Percentiles rank a stretch among this genome's conserved stretches.
Conservation (phyloP, 2,888 invertebrate species). For the Parnassius orleans region DNA sequence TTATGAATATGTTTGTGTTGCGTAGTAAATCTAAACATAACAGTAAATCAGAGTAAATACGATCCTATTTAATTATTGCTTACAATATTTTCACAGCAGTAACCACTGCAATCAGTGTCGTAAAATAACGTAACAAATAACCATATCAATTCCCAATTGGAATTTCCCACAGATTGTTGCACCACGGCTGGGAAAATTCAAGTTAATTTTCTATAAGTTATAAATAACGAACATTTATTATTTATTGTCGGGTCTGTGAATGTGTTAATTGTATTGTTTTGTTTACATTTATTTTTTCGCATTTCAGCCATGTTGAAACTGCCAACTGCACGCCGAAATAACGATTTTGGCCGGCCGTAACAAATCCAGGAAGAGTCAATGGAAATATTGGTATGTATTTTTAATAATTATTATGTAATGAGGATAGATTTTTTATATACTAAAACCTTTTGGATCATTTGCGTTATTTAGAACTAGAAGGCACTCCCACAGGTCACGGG, state of each 20-base stretch:
- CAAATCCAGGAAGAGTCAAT: not conserved
- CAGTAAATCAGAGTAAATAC: not conserved
- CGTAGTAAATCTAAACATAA: not conserved
- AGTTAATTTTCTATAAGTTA: conserved; percentile 44
- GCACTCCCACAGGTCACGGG: conserved; percentile 65
- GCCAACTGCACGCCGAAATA: not conserved
- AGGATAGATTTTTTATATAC: conserved; percentile 1
- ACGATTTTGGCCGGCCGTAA: not conserved
- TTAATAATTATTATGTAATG: not conserved
- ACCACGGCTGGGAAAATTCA: conserved; percentile 47
- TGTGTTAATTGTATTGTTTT: conserved; percentile 23
- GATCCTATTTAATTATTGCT: conserved; percentile 27
- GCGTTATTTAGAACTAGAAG: conserved; percentile 52
- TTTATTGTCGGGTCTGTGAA: conserved; percentile 8
- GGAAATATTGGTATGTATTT: conserved; percentile 12
- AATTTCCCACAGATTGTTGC: conserved; percentile 58
- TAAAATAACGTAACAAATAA: conserved; percentile 8
- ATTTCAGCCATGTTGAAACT: conserved; percentile 42
- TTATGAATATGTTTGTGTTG: not conserved
- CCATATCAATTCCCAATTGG: conserved; percentile 16
- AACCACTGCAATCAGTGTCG: not conserved
- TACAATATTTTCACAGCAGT: conserved; percentile 29
- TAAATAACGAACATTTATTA: conserved; percentile 36
- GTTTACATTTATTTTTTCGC: conserved; percentile 36
- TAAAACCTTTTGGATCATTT: conserved; percentile 32